Conservation (phyloP, 2,797 vertebrate genomes). For the Hyperoplus lanceolatus region DNA sequence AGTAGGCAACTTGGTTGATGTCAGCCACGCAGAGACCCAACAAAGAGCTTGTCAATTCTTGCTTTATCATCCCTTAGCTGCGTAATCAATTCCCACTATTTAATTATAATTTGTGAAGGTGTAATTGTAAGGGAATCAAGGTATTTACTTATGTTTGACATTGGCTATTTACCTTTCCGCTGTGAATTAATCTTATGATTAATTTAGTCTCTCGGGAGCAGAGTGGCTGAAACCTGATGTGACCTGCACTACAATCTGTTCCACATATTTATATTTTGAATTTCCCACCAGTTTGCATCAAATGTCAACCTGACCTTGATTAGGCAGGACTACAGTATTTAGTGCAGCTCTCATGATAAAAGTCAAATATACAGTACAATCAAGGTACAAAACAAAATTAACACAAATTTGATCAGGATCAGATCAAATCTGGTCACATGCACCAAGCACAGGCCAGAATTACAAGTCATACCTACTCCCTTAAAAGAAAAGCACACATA, state of each 20-base stretch:
- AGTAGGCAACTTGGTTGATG: conserved; percentile 22
- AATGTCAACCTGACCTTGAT: conserved; percentile 17
- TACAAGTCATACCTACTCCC: conserved; percentile 18
- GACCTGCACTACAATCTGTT: conserved; percentile 73
- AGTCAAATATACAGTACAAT: conserved; percentile 16
- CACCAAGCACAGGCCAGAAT: conserved; percentile 60
- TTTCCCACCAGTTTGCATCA: background rate
- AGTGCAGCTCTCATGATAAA: conserved; percentile 75
- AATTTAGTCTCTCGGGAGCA: conserved; percentile 27
- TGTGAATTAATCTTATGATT: conserved; percentile 3
- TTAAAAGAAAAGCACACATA: conserved; percentile 17
- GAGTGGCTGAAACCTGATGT: conserved; percentile 64
- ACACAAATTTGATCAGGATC: conserved; percentile 44
- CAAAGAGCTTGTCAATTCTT: conserved; percentile 7
- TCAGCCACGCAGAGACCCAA: conserved; percentile 64
- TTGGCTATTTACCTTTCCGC: background rate
- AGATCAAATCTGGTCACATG: conserved; percentile 60
- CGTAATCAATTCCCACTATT: background rate
- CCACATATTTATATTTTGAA: conserved; percentile 13
- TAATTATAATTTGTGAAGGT: background rate
- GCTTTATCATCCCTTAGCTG: background rate
- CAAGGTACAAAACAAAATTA: conserved; percentile 51
- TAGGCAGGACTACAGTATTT: conserved; percentile 18
- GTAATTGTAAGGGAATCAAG: background rate
- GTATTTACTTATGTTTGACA: background rate